Evolutionary conservation across 2,113 vertebrate species (phyloP), one percentile per base, ranked within the genome.

Genomic region (Orycteropus afer): DNA sequence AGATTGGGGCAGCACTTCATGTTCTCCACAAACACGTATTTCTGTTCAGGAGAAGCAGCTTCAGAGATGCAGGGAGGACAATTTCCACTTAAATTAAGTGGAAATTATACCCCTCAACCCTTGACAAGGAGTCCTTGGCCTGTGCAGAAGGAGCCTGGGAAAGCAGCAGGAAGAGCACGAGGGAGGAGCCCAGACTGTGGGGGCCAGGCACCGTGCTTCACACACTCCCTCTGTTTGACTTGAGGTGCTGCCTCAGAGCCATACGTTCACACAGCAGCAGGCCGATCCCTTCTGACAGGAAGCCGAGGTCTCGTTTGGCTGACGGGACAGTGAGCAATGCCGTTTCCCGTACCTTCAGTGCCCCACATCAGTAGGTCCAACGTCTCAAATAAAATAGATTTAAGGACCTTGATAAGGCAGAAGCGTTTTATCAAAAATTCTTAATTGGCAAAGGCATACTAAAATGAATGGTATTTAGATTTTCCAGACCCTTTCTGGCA

Each of bases 401-500:
- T 40, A 91, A 79, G 69, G 55, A n/a, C 47, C 76, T 71, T 91
- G 59, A 89, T 86, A 69, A 91, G 61, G 37, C 45, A 73, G 71
- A 57, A 49, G 9, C 13, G 82, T 76, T 87, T 91, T 61, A 76
- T 76, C 73, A 49, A 61, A 86, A 90, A 71, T 25, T 47, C 29
- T 79, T 29, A 65, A 8, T 59, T 81, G 90, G 51, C 14, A 73
- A 89, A 94, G 45, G 27, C n/a, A 27, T 29, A 45, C 37, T 59
- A 13, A 89, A 89, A 91, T 59, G 25, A 94, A 76, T 20, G 80
- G 32, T 53, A 42, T 57, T 94, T 89, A n/a, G n/a, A 40, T 83
- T 91, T 89, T 89, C 40, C n/a, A 53, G 18, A 78, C 34, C 23
- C 34, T 91, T 86, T 55, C 71, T 86, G 55, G 57, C n/a, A 90